Base-by-base conservation (phyloP, 2,113 vertebrate species). In the Caloenas nicobarica region DNA sequence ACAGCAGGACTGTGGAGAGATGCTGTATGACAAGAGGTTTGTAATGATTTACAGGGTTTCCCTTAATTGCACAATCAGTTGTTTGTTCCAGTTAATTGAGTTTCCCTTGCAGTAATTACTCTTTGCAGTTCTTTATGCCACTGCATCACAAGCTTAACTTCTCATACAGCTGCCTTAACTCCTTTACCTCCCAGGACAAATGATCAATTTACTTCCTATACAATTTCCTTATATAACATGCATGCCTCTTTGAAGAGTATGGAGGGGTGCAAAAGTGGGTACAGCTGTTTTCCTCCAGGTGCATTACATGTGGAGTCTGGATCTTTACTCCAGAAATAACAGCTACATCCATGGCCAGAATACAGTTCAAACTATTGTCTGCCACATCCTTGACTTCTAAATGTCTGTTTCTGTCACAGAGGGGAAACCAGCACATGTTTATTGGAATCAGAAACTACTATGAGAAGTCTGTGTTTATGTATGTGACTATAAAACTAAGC, bases 61-160 rank as follows among this genome's bases (percentile, higher is more conserved):
- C 54, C 88, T 94, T 96, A 97, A 93, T 96, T 96, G 95, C 89
- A 95, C 91, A 81, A 81, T 95, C 71, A 76, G 66, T 91, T 96
- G 87, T 96, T 96, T 96, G 95, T 94, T 97, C 92, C 95, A 95
- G 76, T 58, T 97, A 97, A 97, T 97, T 97, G 94, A 97, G 68
- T 88, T 92, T 38, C 70, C 65, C 48, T 92, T 94, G 61, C 79
- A 85, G 93, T 96, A 97, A 97, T 96, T 96, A 94, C 69, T 93
- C 87, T 88, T 91, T 72, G 62, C 42, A 65, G 82, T 83, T 94
- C 70, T 95, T 91, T 86, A 60, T 88, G 92, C 54, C 44, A 48
- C 65, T 58, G 50, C 72, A 84, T 46, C 5, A 2, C 53, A 76
- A 36, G 88, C 46, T 84, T 78, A 83, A 90, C 18, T 94, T 81